These are phyloP conservation scores for Caenorhabditis parvicauda DNA, from an alignment of 2,888 invertebrate genomes.

Conservation along the genomic window DNA sequence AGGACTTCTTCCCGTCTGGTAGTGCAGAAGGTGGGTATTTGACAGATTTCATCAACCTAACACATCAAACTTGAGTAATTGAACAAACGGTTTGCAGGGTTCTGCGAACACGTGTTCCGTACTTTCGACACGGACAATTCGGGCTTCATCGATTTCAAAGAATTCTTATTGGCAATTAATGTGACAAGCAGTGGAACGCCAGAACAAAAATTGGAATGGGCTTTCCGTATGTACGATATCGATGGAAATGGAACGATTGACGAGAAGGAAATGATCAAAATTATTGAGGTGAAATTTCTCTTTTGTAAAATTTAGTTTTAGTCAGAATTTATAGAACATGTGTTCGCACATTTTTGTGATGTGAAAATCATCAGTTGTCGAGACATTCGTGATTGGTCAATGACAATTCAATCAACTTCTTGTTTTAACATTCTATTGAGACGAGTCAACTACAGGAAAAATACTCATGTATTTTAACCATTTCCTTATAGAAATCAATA, in stretches of 20 bases:
- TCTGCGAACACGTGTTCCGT: conserved; percentile 64
- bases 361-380: too few relatives aligned
- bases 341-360: not conserved
- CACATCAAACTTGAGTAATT: too few relatives aligned
- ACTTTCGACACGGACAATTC: conserved; percentile 80
- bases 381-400: too few relatives aligned
- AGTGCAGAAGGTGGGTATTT: too few relatives aligned
- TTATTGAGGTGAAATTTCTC: conserved; percentile 78
- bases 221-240: conserved; percentile 97
- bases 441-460: too few relatives aligned
- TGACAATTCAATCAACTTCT: too few relatives aligned
- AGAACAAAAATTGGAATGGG: conserved; percentile 97
- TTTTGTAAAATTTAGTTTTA: not conserved
- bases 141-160: conserved; percentile 80
- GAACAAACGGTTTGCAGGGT: too few relatives aligned
- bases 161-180: conserved; percentile 94
- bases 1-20: conserved; percentile 63
- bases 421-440: too few relatives aligned
- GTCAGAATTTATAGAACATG: not conserved
- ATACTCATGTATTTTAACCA: too few relatives aligned
- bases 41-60: too few relatives aligned
- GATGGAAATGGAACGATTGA: conserved; percentile 97
- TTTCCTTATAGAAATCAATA: too few relatives aligned
- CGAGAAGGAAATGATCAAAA: conserved; percentile 97
- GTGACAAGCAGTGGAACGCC: conserved; percentile 95